Conservation (phyloP, 2,888 invertebrate species). For the Koerneria pararmatus region DNA sequence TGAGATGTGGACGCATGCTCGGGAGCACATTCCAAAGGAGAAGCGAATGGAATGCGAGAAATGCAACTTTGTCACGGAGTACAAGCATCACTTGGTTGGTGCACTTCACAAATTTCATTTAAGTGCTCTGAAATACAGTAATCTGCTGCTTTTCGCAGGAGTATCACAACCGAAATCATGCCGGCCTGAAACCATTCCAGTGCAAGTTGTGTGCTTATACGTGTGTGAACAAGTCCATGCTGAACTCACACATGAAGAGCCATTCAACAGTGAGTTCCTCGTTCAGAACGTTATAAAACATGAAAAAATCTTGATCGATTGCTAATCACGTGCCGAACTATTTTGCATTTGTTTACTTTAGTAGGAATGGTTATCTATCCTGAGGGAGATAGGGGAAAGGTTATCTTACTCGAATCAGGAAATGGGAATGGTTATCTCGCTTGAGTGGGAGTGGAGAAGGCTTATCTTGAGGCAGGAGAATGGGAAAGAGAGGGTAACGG, state of each 20-base stretch:
- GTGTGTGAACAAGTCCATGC: constrained; percentile 98
- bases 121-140: too few relatives aligned
- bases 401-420: too few relatives aligned
- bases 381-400: too few relatives aligned
- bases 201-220: constrained; percentile 56
- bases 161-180: constrained; percentile 90
- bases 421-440: too few relatives aligned
- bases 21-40: constrained; percentile 83
- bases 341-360: too few relatives aligned
- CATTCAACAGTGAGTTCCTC: constrained; percentile 67
- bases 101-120: background rate
- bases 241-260: constrained; percentile 93
- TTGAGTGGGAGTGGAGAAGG: too few relatives aligned
- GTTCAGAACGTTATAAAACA: too few relatives aligned
- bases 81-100: constrained; percentile 81
- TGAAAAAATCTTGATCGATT: background rate
- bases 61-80: constrained; percentile 95
- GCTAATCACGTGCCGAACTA: background rate
- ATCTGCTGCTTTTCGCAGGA: too few relatives aligned
- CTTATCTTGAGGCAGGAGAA: too few relatives aligned
- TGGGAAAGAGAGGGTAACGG: too few relatives aligned
- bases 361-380: too few relatives aligned
- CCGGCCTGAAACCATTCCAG: constrained; percentile 78
- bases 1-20: constrained; percentile 87
- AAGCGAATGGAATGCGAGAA: constrained; percentile 83